Evolutionary conservation across 2,888 invertebrate species (phyloP), one percentile per base, ranked within the genome.

Genomic region (Lagria hirta): DNA sequence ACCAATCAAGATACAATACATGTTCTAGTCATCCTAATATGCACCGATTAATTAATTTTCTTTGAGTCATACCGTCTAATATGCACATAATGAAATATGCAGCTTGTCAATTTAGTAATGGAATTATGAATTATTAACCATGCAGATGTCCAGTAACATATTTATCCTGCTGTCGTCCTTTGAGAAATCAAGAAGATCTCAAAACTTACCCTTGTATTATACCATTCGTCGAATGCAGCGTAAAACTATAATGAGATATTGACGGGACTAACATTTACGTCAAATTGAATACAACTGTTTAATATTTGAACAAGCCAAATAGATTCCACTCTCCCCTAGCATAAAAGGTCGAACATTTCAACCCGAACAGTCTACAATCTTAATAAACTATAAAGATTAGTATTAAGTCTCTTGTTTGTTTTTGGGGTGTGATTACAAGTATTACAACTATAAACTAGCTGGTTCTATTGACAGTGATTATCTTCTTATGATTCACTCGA

Each of bases 241-340:
- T 40, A 29, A 37, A 47, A 35, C 43, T 36, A 48, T 48, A 54
- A 53, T 42, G 53, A 54, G 55, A 51, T 54, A 54, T 56, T 49
- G 48, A 43, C 51, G 46, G 50, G 38, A n/a, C 43, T 49, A 52
- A 48, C 54, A 51, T 53, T 51, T 52, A 49, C 44, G 56, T 49
- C 52, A 52, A 47, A n/a, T 28, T 37, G 47, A 54, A 60, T 55
- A 48, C 55, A 54, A 55, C 53, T 59, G 58, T 55, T 64, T 60
- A 64, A 64, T 64, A 62, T 64, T 64, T 64, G 62, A 63, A 54
- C 59, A 61, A 48, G 53, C 54, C 56, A 61, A 64, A 64, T 61
- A 61, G 64, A 62, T 58, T 62, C 59, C 51, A 48, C 58, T 58
- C 56, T 55, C 58, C 40, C 44, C 37, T 33, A 41, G 27, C 35